Base-by-base conservation (phyloP, 1,140 invertebrate genomes). In the Himalopsyche phryganea region DNA sequence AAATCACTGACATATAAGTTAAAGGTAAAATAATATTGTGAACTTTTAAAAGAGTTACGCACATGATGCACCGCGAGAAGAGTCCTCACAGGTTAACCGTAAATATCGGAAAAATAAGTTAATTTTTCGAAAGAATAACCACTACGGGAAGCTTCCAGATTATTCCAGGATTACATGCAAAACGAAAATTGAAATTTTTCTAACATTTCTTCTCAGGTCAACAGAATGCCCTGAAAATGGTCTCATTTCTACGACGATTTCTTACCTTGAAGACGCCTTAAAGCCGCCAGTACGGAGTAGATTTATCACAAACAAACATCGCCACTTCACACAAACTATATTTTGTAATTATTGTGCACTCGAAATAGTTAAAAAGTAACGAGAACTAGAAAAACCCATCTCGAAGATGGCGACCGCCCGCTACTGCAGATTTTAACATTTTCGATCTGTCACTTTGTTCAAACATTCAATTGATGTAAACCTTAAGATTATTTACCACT, bases 341-440 rank as follows among this genome's bases (percentile, higher is more conserved):
- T 35, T 28, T 3, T 28, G 33, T 44, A 35, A 59, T 59, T 47
- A 59, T 46, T 48, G 18, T 46, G 35, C 57, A 59, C 57, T 59
- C 40, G 13, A 33, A 53, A 38, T 59, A 36, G 42, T 52, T 35
- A 52, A 59, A 59, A 52, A 41, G 49, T 48, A 35, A 48, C 57
- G 40, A 59, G 49, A 59, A 59, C 49, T 52, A 52, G 49, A 59
- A 47, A 49, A 47, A 40, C 44, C 49, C 50, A 59, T 53, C 50
- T 46, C 44, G 57, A 59, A 59, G 50, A 59, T 59, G 57, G 57
- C 57, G 57, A 51, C 57, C 57, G 57, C 57, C 57, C 57, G 57
- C 57, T 58, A 50, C 56, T 53, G 57, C 57, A 59, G 50, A 59
- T 48, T 47, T 49, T 48, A 59, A 59, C 57, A 59, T 59, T 52